Conservation (phyloP, 92 coral and sea anemone species). For the Virgularia gustaviana region DNA sequence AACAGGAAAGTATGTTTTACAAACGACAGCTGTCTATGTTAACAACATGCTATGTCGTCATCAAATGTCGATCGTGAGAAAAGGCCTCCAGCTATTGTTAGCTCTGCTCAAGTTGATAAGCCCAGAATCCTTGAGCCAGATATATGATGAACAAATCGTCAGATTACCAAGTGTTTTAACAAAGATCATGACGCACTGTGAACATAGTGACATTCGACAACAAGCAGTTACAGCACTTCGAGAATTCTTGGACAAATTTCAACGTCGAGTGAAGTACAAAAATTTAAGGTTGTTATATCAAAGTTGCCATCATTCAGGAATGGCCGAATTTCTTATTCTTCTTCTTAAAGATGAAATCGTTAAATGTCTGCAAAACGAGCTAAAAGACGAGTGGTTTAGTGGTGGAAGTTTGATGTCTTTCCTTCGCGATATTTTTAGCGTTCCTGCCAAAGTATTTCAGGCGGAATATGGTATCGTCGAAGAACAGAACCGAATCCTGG, state of each 20-base stretch:
- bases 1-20: constrained; percentile 19
- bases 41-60: background rate
- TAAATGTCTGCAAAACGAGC: background rate
- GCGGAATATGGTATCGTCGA: constrained; percentile 18
- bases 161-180: background rate
- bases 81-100: constrained; percentile 17
- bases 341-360: constrained; percentile 26
- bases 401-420: background rate
- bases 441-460: constrained; percentile 9
- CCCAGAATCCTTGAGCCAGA: background rate
- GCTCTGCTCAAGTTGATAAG: background rate
- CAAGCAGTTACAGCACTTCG: constrained; percentile 8
- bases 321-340: constrained; percentile 25
- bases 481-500: constrained; percentile 6
- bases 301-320: constrained; percentile 14
- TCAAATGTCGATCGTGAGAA: background rate
- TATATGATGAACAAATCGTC: background rate
- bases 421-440: constrained; percentile 1
- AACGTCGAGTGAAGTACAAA: constrained; percentile 10
- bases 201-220: constrained; percentile 6
- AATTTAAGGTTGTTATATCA: constrained; percentile 1
- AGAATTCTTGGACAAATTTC: background rate
- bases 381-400: constrained; percentile 6
- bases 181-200: constrained; percentile 18
- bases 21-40: background rate